Percentiles rank a stretch among this genome's conserved stretches.
These are phyloP conservation scores for Bryconaethiops microstoma DNA, from an alignment of 2,797 vertebrate species.

Conservation along the genomic window DNA sequence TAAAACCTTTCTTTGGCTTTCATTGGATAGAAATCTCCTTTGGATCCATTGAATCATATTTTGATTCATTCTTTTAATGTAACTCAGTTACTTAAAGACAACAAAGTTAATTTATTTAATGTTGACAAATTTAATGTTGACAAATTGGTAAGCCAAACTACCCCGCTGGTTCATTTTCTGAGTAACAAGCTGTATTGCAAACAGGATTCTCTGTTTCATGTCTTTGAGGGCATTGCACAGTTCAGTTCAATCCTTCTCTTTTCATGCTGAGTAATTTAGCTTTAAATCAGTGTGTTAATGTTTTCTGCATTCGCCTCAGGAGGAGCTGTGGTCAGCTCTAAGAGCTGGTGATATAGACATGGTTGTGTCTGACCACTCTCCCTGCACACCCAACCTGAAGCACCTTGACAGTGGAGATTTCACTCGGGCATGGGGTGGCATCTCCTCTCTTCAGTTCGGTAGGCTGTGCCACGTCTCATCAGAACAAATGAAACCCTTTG, in stretches of 20 bases:
- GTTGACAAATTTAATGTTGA: no score
- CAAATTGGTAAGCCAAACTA: no score
- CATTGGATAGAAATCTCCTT: no score
- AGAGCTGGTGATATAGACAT: constrained; percentile 82
- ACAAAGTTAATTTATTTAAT: no score
- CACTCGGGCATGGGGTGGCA: constrained; percentile 83
- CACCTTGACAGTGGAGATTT: constrained; percentile 79
- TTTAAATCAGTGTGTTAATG: background rate
- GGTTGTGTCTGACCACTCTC: constrained; percentile 87
- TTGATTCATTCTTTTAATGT: no score
- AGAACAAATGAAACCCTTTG: background rate
- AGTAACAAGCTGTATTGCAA: no score
- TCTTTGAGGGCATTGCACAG: background rate
- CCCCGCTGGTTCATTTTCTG: no score
- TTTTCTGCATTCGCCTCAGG: constrained; percentile 57
- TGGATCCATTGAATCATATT: no score
- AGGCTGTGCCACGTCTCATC: constrained; percentile 47
- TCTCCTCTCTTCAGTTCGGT: constrained; percentile 86
- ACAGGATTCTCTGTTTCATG: no score
- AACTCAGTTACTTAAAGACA: no score
- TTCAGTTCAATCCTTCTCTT: background rate
- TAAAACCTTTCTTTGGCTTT: no score
- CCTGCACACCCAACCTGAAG: constrained; percentile 82
- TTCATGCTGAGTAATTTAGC: background rate
- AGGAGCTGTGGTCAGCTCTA: constrained; percentile 78